Base-by-base conservation (phyloP, 2,888 invertebrate genomes). In the Dryobota labecula region DNA sequence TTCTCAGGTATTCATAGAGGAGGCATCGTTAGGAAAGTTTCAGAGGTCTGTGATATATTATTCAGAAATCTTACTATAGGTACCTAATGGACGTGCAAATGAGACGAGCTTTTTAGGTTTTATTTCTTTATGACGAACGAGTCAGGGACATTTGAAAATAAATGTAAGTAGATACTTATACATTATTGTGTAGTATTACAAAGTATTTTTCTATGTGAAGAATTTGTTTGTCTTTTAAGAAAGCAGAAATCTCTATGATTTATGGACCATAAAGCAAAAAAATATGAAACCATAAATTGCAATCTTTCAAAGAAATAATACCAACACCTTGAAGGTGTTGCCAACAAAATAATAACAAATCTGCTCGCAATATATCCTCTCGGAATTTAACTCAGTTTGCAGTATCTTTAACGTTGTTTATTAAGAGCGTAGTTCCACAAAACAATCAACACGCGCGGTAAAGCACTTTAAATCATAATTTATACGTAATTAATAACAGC, bases 391-490 rank as follows among this genome's bases (percentile, higher is more conserved):
- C n/a, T 43, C n/a, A 76, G 20, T 76, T 36, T 30, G 9, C 67
- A 72, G 38, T 54, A 73, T 58, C 70, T 51, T 41, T 41, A 57
- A 57, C 5, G 33, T 53, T 62, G 54, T 71, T 68, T 41, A 77
- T 69, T 64, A 83, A 67, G 57, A 51, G 33, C 60, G 51, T 72
- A 78, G 65, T 76, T 70, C 56, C 51, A 57, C 61, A 73, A 84
- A 84, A 84, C 81, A 75, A 84, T 86, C 78, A 76, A 68, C 70
- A 72, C 62, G 67, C 71, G 78, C 69, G 47, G 73, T 60, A 76
- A 71, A 76, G 74, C 71, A 79, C 82, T 86, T 84, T 89, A 84
- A 85, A 85, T 84, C 76, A 76, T 73, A 91, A 91, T 92, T 92
- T 91, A 90, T 90, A 87, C 86, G 60, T 86, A 83, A 87, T 84